Percentiles rank a stretch among this genome's conserved stretches.
Conservation (phyloP, 2,888 invertebrate genomes). For the Alentia gelatinosa region DNA sequence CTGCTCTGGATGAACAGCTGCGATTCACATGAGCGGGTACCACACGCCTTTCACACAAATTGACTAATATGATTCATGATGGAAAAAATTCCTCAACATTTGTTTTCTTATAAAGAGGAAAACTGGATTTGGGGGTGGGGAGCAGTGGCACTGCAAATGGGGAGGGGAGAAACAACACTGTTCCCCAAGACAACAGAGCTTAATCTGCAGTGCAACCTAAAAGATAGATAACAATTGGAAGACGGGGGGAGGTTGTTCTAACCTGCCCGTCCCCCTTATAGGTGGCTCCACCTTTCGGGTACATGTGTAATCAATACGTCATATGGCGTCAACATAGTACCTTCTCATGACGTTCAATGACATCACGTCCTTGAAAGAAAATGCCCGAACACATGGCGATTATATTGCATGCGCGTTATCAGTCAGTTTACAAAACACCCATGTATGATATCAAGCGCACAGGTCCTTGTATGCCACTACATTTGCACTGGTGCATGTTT, state of each 20-base stretch:
- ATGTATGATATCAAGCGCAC: neutral
- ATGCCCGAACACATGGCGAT: conserved; percentile 17
- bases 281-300: conserved; percentile 28
- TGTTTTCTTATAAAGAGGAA: neutral
- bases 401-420: conserved; percentile 14
- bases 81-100: neutral
- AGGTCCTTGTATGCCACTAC: neutral
- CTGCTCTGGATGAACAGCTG: neutral
- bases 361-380: conserved; percentile 12
- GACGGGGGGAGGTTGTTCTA: neutral
- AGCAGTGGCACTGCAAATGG: neutral
- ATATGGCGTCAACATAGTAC: neutral
- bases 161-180: conserved; percentile 5
- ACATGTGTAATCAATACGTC: neutral
- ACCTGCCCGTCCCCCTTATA: neutral
- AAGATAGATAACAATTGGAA: neutral
- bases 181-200: neutral
- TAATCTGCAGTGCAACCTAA: neutral
- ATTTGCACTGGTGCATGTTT: neutral
- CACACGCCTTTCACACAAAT: conserved; percentile 1
- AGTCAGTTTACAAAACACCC: conserved; percentile 33
- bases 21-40: neutral
- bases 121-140: neutral
- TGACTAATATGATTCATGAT: neutral
- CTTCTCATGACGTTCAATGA: neutral